Conservation (phyloP, 2,888 invertebrate genomes). For the Heteromurus nitidus region DNA sequence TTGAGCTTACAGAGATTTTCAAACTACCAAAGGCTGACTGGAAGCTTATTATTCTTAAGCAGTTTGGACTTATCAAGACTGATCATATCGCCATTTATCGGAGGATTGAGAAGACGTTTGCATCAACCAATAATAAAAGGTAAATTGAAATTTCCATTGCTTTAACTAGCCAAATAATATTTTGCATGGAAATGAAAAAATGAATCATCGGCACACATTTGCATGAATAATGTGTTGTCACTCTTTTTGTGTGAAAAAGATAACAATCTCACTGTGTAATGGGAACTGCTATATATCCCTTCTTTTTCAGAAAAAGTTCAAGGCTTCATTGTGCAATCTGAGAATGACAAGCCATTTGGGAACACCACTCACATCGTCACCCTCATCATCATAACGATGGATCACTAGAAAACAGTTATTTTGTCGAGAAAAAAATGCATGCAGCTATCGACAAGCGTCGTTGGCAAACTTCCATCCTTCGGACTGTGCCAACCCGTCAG, state of each 20-base stretch:
- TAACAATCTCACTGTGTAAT: too few relatives aligned
- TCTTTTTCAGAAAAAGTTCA: conserved; percentile 59
- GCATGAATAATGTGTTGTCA: too few relatives aligned
- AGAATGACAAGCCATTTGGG: neutral
- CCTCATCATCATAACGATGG: conserved; percentile 24
- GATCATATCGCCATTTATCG: conserved; percentile 72
- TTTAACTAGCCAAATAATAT: too few relatives aligned
- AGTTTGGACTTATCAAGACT: conserved; percentile 69
- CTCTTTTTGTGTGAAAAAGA: too few relatives aligned
- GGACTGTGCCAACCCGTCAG: conserved; percentile 41
- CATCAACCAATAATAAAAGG: conserved; percentile 54
- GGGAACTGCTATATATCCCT: conserved; percentile 5
- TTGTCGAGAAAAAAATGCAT: conserved; percentile 42
- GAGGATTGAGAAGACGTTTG: conserved; percentile 64
- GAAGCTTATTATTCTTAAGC: conserved; percentile 67
- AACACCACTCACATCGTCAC: conserved; percentile 16
- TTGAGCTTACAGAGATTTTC: conserved; percentile 69
- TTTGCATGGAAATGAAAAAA: too few relatives aligned
- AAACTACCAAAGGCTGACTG: conserved; percentile 68
- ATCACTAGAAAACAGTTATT: conserved; percentile 24
- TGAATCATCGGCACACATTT: too few relatives aligned
- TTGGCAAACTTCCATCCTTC: conserved; percentile 48
- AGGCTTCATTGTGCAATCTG: conserved; percentile 54
- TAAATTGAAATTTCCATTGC: too few relatives aligned
- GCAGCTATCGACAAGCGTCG: conserved; percentile 28